phyloP scores from a whole-genome alignment of 2,888 invertebrate genomes.

The Amiota minor region DNA sequence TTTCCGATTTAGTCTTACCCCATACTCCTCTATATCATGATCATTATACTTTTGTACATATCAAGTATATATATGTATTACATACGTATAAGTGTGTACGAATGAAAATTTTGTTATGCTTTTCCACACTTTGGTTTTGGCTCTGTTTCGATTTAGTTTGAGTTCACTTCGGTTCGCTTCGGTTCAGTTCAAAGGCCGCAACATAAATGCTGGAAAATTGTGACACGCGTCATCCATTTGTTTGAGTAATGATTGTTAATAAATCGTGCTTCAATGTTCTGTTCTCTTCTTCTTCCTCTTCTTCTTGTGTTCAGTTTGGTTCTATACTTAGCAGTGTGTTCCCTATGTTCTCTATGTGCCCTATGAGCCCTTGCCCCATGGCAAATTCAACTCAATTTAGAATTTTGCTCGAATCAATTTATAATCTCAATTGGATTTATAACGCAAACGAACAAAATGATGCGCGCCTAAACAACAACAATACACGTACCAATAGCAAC shows the following conservation, averaged over 20 bases:
- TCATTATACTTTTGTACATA: too few relatives aligned
- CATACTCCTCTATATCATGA: too few relatives aligned
- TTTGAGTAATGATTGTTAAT: conserved; percentile 69
- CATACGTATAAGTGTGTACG: too few relatives aligned
- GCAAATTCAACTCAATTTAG: conserved; percentile 65
- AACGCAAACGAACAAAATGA: conserved; percentile 2
- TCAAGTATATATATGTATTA: too few relatives aligned
- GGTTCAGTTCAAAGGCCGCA: conserved; percentile 57
- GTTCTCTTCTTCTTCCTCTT: too few relatives aligned
- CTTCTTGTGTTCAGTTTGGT: not conserved
- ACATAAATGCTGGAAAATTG: conserved; percentile 64
- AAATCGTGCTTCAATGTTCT: conserved; percentile 50
- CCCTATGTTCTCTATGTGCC: conserved; percentile 16
- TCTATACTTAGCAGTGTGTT: not conserved
- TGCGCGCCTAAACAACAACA: conserved; percentile 46
- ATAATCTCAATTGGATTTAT: conserved; percentile 55
- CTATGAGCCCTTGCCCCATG: conserved; percentile 26
- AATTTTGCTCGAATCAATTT: conserved; percentile 66
- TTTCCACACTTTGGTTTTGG: too few relatives aligned
- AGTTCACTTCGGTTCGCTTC: too few relatives aligned
- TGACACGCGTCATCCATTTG: conserved; percentile 69
- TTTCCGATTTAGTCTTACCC: too few relatives aligned
- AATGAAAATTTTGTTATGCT: too few relatives aligned
- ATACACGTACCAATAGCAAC: conserved; percentile 35
- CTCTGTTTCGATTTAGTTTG: too few relatives aligned